Base-by-base conservation (phyloP, 1,140 invertebrate species). In the Pinna nobilis region DNA sequence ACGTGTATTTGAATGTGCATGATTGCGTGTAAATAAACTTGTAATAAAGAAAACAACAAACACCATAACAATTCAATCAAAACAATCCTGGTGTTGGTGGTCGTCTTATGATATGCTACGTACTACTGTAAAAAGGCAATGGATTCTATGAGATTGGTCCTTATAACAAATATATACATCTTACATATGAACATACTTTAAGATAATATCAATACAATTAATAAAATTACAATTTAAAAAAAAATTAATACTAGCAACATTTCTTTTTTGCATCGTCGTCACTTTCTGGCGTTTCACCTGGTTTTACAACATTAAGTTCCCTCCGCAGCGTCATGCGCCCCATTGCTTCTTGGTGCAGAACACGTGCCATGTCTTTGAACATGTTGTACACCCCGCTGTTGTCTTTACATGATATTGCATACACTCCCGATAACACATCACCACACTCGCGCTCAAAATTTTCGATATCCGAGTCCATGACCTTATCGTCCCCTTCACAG, bases 401-500 rank as follows among this genome's bases (percentile, higher is more conserved):
- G 68, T 93, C 95, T 90, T 96, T 97, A 83, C 96, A 97, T 25
- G 95, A 97, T 20, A 95, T 96, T 87, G 95, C 95, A 85, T 96
- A 98, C 32, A 94, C 94, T 61, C 93, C 94, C 84, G 93, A 95
- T 72, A 98, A 94, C 51, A 97, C 90, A 85, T 95, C 96, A 83
- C 96, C 95, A 87, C 96, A 97, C 87, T 97, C 95, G 88, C 96
- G 95, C 89, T 95, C 95, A 90, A 98, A 97, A 66, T 92, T 92
- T 88, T 97, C 95, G 88, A 98, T 95, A 85, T 98, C 96, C 59
- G 93, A 91, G 88, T 97, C 95, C 25, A 94, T 94, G 1, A 97
- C 94, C 90, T 94, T 92, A 47, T 60, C 92, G 20, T 92, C 80
- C 25, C 76, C 70, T 18, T 78, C 74, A 41, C 77, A 80, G 51